Conservation (phyloP, 2,888 invertebrate genomes). For the Tupiocoris notatus region DNA sequence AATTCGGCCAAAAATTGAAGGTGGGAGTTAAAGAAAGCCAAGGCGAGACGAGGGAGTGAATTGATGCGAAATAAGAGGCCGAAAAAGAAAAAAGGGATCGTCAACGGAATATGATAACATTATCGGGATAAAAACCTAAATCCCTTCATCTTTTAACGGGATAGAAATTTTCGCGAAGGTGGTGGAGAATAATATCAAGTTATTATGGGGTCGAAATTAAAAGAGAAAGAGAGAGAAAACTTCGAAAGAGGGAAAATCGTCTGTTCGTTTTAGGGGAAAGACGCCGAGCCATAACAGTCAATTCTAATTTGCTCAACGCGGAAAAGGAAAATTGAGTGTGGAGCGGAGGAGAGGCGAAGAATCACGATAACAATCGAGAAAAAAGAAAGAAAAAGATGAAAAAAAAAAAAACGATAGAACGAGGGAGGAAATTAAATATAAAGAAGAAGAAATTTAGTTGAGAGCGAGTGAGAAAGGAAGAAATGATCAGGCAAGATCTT, state of each 20-base stretch:
- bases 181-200: constrained; percentile 29
- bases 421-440: constrained; percentile 33
- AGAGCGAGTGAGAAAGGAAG: constrained; percentile 11
- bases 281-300: constrained; percentile 44
- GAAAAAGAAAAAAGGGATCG: background rate
- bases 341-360: constrained; percentile 9
- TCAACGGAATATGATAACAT: background rate
- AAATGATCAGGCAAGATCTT: constrained; percentile 20
- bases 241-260: constrained; percentile 1
- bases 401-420: constrained; percentile 5
- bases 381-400: constrained; percentile 19
- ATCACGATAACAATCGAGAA: constrained; percentile 45
- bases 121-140: background rate
- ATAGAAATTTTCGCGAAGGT: constrained; percentile 14
- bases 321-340: background rate
- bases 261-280: background rate
- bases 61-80: background rate
- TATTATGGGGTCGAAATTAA: constrained; percentile 21
- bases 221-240: background rate
- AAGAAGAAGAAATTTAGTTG: constrained; percentile 18
- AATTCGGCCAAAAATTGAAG: background rate
- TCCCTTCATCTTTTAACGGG: background rate
- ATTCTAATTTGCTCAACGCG: constrained; percentile 44
- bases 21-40: background rate
- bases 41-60: background rate